These are phyloP conservation scores for Psephotus haematonotus DNA, from an alignment of 2,113 vertebrate species.

Conservation along the genomic window DNA sequence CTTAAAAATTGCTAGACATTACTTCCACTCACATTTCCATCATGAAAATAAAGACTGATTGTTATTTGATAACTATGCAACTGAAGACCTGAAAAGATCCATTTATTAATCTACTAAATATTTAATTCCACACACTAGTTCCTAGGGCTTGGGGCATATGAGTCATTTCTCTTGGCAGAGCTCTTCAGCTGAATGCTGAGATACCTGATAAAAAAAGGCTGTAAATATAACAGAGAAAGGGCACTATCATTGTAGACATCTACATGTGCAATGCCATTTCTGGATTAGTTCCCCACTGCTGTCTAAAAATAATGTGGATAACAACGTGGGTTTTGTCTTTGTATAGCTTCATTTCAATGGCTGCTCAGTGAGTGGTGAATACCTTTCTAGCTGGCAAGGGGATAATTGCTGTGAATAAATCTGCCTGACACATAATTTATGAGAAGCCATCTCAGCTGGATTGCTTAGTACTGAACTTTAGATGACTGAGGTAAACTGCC, in stretches of 20 bases:
- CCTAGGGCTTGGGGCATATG: neutral
- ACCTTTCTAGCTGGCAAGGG: neutral
- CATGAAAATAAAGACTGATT: neutral
- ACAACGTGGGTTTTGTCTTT: neutral
- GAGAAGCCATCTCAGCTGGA: neutral
- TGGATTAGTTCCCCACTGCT: neutral
- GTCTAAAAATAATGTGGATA: neutral
- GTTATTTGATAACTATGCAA: neutral
- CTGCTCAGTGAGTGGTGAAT: neutral
- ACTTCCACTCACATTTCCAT: neutral
- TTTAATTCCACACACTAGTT: neutral
- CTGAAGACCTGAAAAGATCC: neutral
- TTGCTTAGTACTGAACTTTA: neutral
- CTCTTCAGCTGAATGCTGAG: neutral
- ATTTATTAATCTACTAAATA: neutral
- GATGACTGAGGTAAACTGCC: neutral
- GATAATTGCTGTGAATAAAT: neutral
- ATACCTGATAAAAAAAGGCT: neutral
- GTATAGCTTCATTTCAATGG: neutral
- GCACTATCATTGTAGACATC: neutral
- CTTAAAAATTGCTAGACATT: neutral
- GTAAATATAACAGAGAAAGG: neutral
- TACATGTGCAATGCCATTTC: fast-evolving
- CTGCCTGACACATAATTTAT: neutral
- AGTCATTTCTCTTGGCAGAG: neutral